These are phyloP conservation scores for Myodes glareolus DNA, from an alignment of 2,113 vertebrate genomes.

Conservation along the genomic window DNA sequence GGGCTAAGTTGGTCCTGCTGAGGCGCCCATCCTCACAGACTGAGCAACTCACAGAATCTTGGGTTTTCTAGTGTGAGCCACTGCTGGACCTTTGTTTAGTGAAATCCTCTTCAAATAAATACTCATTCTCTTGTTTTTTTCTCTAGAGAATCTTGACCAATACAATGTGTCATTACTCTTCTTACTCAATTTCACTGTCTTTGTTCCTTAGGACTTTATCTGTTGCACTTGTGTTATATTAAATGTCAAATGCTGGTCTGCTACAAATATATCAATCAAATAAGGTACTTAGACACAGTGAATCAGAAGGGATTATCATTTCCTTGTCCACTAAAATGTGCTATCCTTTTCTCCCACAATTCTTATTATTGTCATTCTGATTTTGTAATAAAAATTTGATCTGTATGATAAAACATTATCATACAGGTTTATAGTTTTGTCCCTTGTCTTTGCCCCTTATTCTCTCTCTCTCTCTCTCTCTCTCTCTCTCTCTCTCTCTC, in stretches of 20 bases:
- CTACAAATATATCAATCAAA: slow-evolving; percentile 15
- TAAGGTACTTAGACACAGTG: not conserved
- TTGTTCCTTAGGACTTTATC: not conserved
- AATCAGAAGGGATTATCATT: not conserved
- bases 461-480: not conserved
- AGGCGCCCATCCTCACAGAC: not conserved
- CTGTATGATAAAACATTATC: slow-evolving; percentile 30
- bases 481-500: not conserved
- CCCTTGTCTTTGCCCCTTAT: not conserved
- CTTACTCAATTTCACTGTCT: not conserved
- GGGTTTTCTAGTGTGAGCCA: not conserved
- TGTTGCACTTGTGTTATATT: not conserved
- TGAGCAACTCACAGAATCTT: not conserved
- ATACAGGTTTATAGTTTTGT: not conserved
- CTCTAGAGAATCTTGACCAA: not conserved
- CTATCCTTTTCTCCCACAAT: not conserved
- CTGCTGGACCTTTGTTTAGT: not conserved
- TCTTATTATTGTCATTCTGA: slow-evolving; percentile 9
- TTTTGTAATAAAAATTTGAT: not conserved
- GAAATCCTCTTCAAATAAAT: not conserved
- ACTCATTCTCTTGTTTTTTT: not conserved
- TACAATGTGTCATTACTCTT: not conserved
- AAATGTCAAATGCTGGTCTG: not conserved
- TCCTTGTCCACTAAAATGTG: not conserved
- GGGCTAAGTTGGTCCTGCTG: not conserved